These are phyloP conservation scores for Enteromius radiatus DNA, from an alignment of 2,797 vertebrate species.

Conservation along the genomic window DNA sequence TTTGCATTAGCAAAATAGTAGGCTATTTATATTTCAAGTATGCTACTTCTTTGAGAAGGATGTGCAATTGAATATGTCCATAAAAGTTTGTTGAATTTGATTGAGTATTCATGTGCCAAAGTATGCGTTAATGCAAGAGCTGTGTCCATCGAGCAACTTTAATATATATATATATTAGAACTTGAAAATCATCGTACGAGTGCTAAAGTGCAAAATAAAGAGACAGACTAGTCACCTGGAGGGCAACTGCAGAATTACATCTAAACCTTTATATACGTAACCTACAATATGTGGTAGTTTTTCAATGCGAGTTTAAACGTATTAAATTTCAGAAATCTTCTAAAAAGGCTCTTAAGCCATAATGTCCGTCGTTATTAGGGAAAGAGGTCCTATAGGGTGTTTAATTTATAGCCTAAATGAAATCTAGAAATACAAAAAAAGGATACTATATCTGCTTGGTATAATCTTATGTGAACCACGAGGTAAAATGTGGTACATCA, in stretches of 20 bases:
- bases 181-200: not conserved
- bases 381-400: not conserved
- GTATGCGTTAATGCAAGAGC: not conserved
- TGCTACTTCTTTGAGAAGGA: not conserved
- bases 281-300: not conserved
- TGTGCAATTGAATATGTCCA: not conserved
- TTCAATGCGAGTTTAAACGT: not conserved
- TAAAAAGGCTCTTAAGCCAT: not conserved
- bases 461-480: not conserved
- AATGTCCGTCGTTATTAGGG: not conserved
- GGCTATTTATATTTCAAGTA: not conserved
- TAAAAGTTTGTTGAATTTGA: not conserved
- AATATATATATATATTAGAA: too few species aligned
- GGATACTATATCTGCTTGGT: not conserved
- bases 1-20: not conserved
- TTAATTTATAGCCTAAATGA: not conserved
- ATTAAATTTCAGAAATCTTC: not conserved
- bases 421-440: not conserved
- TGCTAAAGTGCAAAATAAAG: not conserved
- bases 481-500: not conserved
- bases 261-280: not conserved
- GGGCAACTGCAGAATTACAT: conserved; percentile 12
- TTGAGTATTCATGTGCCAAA: too few species aligned
- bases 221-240: not conserved
- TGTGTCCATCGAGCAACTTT: not conserved